A percentile compares a stretch with the other conserved stretches of the same genome.
Evolutionary conservation across 2,113 vertebrate genomes (phyloP).

Genomic region (Chaetodon auriga): DNA sequence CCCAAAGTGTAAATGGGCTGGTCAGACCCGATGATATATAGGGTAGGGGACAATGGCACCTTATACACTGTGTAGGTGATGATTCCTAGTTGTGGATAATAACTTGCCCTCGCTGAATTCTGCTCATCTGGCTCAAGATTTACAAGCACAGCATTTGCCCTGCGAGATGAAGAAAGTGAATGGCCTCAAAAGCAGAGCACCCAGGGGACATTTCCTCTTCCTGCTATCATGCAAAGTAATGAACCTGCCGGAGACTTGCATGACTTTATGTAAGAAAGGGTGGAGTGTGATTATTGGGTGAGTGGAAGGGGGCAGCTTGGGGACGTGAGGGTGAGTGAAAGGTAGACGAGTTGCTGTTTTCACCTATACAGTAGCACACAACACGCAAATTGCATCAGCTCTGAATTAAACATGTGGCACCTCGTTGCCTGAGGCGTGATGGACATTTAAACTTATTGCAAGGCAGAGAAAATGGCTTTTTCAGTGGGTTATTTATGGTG

Average conservation of each 20-base stretch:
- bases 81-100: conserved; percentile 54
- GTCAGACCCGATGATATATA: conserved; percentile 66
- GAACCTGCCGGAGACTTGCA: conserved; percentile 43
- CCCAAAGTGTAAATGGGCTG: conserved; percentile 61
- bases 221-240: conserved; percentile 54
- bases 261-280: conserved; percentile 53
- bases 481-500: conserved; percentile 85
- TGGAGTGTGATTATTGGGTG: conserved; percentile 48
- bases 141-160: conserved; percentile 59
- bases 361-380: conserved; percentile 31
- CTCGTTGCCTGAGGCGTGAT: conserved; percentile 75
- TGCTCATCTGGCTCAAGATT: conserved; percentile 46
- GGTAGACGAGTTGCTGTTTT: conserved; percentile 52
- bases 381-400: conserved; percentile 67
- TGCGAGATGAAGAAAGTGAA: conserved; percentile 30
- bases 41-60: conserved; percentile 43
- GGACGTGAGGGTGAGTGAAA: conserved; percentile 47
- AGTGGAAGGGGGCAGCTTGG: conserved; percentile 17
- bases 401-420: conserved; percentile 85
- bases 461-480: conserved; percentile 81
- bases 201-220: conserved; percentile 51
- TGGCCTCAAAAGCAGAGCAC: conserved; percentile 18
- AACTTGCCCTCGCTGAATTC: conserved; percentile 53
- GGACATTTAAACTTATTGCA: conserved; percentile 79
- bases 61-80: conserved; percentile 30